Conservation (phyloP, 2,113 vertebrate species). For the Corvus hawaiiensis region DNA sequence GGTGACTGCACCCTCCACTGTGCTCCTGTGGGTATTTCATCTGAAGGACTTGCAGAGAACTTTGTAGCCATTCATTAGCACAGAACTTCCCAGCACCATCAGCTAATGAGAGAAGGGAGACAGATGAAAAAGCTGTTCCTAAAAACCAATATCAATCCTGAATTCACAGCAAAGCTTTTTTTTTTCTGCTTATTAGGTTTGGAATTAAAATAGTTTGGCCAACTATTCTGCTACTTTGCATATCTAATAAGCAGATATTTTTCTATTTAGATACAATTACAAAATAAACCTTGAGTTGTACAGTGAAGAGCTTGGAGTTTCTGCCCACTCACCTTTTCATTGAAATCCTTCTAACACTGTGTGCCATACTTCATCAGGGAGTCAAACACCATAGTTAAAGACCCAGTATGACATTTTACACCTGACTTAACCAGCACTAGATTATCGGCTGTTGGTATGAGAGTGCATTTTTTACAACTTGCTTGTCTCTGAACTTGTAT, state of each 20-base stretch:
- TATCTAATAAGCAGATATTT: background rate
- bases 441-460: background rate
- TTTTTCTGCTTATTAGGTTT: background rate
- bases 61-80: background rate
- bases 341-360: background rate
- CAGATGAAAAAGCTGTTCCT: background rate
- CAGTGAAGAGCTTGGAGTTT: background rate
- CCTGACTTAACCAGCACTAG: background rate
- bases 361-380: background rate
- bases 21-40: background rate
- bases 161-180: background rate
- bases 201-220: background rate
- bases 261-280: background rate
- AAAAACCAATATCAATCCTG: background rate
- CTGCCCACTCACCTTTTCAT: background rate
- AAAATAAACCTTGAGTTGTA: background rate
- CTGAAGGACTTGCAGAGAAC: background rate
- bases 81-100: background rate
- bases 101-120: background rate
- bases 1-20: background rate
- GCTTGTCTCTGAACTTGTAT: conserved; percentile 4
- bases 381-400: background rate
- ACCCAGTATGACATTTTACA: conserved; percentile 49
- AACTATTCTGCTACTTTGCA: background rate
- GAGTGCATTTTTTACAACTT: conserved; percentile 16